These are phyloP conservation scores for Phymatocera aterrima DNA, from an alignment of 2,888 invertebrate species.

Conservation along the genomic window DNA sequence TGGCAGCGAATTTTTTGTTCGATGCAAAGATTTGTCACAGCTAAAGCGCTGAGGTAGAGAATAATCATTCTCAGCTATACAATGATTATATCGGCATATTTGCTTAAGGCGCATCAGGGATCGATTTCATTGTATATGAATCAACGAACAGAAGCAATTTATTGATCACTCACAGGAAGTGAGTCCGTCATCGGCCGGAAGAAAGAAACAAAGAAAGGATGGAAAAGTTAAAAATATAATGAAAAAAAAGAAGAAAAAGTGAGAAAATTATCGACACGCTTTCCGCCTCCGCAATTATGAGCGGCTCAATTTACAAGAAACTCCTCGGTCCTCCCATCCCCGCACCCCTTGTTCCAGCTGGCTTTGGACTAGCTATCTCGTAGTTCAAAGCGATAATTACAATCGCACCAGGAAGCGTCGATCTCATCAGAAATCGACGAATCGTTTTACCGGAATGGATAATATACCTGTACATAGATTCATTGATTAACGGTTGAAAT, in stretches of 20 bases:
- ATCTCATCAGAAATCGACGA: conserved; percentile 11
- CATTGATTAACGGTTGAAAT: conserved; percentile 8
- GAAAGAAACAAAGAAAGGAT: neutral
- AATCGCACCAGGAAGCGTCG: conserved; percentile 7
- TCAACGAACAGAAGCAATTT: neutral
- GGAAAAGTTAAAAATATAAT: neutral
- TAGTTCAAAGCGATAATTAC: neutral
- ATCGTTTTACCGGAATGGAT: neutral
- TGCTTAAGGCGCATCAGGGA: too few species aligned
- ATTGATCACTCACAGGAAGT: conserved; percentile 17
- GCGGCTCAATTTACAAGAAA: neutral
- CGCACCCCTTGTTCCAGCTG: too few species aligned
- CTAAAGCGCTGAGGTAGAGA: too few species aligned
- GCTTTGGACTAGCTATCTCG: neutral
- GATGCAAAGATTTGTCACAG: too few species aligned
- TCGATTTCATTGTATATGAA: conserved; percentile 13
- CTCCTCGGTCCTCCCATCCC: neutral
- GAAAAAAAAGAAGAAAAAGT: neutral
- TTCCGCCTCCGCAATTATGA: neutral
- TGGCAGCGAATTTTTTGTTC: too few species aligned
- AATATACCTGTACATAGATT: neutral
- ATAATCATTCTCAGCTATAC: too few species aligned
- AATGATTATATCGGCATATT: too few species aligned
- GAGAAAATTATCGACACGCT: conserved; percentile 20
- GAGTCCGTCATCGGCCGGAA: neutral